Evolutionary conservation across 2,113 vertebrate genomes (phyloP).

Genomic region (Hucho hucho): DNA sequence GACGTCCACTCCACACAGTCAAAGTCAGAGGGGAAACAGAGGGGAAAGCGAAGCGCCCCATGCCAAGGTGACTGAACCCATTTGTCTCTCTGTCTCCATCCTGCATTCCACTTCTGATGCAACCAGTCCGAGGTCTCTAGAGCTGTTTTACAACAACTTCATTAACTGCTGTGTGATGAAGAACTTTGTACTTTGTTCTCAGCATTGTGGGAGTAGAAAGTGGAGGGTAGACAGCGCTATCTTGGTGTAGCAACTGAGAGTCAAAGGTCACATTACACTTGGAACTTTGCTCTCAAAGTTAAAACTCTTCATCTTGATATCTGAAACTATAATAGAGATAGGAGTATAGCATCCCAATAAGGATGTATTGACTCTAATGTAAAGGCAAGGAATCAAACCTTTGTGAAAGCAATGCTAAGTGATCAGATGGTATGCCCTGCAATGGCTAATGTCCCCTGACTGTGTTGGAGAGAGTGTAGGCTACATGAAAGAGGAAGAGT

Average conservation of each 20-base stretch:
- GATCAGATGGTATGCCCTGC: no score
- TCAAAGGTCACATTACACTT: no score
- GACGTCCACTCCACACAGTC: conserved; percentile 43
- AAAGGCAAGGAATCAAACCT: no score
- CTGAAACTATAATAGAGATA: no score
- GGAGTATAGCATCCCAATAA: no score
- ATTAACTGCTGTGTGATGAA: conserved; percentile 17
- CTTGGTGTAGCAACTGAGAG: no score
- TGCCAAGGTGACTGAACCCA: conserved; percentile 65
- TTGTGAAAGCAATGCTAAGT: no score
- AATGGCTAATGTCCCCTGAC: no score
- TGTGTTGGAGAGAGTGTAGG: background rate
- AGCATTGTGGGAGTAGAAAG: background rate
- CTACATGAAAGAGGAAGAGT: conserved; percentile 14
- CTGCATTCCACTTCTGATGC: conserved; percentile 27
- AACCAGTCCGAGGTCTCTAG: background rate
- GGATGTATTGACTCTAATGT: no score
- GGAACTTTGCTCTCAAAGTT: no score
- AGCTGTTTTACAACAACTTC: background rate
- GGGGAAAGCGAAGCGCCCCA: conserved; percentile 7
- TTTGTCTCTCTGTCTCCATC: conserved; percentile 33
- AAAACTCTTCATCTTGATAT: no score
- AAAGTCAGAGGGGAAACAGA: conserved; percentile 53
- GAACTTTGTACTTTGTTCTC: conserved; percentile 13
- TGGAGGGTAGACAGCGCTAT: background rate